Evolutionary conservation across 2,113 vertebrate species (phyloP), one percentile per base, ranked within the genome.

Genomic region (Macrotus californicus): DNA sequence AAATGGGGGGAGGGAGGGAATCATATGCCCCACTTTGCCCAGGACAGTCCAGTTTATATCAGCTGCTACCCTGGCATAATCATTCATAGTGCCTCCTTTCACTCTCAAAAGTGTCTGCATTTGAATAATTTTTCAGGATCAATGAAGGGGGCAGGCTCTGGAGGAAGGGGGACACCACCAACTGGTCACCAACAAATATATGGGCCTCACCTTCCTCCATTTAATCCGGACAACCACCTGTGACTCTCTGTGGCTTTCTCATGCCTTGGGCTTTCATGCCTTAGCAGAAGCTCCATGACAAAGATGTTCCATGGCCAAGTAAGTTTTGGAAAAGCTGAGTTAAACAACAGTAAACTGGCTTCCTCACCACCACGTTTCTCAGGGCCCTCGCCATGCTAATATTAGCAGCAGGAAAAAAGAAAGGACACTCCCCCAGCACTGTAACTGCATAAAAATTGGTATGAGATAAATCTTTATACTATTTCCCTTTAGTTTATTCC

Each of bases 401-500:
- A 66, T 11, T 11, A 79, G 64, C 29, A 64, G 29, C 18, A 54
- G 66, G 52, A 88, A 91, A 69, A 79, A 87, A 89, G 75, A 79
- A 52, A 67, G n/a, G 2, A 46, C 22, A 36, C 43, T 19, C 52
- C 22, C 46, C 48, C 26, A 54, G 7, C 26, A 67, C 50, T 31
- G 3, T 19, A 22, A 13, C 54, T 43, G 73, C 56, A 70, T n/a
- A 56, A 79, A 43, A 66, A 31, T 18, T 76, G 43, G 41, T 46
- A 19, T 29, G 13, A 34, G 46, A 48, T 76, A 66, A 83, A 66
- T 76, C 70, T 29, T 87, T 77, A 34, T 70, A 48, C 64, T 61
- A 19, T 29, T 82, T 76, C 31, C 69, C 52, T 73, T 70, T 81
- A 31, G 69, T 66, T 80, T 87, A 61, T 89, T 84, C 46, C 50